Conservation (phyloP, 2,797 vertebrate genomes). For the Tokudaia muenninki region DNA sequence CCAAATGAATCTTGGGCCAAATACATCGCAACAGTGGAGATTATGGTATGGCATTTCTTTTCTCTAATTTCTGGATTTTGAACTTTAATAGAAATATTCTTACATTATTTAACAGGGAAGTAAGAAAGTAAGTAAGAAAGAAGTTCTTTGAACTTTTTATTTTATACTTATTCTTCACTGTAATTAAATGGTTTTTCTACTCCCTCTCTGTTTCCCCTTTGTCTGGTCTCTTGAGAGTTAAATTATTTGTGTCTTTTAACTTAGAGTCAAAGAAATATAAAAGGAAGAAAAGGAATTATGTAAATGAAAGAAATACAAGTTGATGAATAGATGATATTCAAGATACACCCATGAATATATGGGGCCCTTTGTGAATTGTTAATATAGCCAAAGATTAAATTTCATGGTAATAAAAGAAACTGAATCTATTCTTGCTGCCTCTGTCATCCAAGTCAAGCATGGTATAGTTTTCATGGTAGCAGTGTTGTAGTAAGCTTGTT, state of each 20-base stretch:
- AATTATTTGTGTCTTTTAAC: not conserved
- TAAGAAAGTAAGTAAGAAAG: conserved; percentile 34
- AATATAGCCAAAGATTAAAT: conserved; percentile 17
- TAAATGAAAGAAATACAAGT: not conserved
- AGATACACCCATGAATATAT: not conserved
- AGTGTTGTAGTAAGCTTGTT: not conserved
- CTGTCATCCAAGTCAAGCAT: not conserved
- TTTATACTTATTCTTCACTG: not conserved
- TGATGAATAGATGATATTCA: not conserved
- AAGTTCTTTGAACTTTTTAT: not conserved
- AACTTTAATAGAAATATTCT: not conserved
- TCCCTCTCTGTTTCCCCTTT: not conserved
- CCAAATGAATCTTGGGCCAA: not conserved
- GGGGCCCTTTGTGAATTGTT: not conserved
- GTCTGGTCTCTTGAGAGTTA: not conserved
- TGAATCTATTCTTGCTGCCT: not conserved
- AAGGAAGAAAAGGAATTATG: not conserved
- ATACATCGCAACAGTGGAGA: not conserved
- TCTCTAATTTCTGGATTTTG: not conserved
- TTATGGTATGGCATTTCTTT: not conserved
- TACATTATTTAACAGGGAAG: conserved; percentile 43
- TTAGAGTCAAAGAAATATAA: not conserved
- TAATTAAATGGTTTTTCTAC: not conserved
- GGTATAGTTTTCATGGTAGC: not conserved
- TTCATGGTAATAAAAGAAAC: not conserved